Base-by-base conservation (phyloP, 2,888 invertebrate genomes). In the Caenorhabditis panamensis region DNA sequence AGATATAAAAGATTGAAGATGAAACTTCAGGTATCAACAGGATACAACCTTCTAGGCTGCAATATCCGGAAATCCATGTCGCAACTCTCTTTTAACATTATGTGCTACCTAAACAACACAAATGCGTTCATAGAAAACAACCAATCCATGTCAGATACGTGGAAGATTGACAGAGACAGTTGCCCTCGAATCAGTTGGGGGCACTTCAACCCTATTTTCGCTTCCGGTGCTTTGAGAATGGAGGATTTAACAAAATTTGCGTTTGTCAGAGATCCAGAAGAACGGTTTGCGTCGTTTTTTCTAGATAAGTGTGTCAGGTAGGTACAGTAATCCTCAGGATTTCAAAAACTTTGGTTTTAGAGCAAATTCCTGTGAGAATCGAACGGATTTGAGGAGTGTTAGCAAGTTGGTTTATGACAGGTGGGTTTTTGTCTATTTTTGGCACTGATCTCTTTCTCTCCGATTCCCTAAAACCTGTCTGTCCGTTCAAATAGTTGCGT, bases 231-330 rank as follows among this genome's bases (percentile, higher is more conserved):
- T 1, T 22, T 41, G 56, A 44, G 22, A 53, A 44, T 47, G 31
- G 18, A n/a, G 0, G 20, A 75, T 11, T 18, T 66, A 13, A 64
- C 69, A 3, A 63, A 64, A 36, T 63, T 78, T 28, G 77, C 77
- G 11, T 78, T 78, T 36, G 26, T 78, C 18, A 49, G 78, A 20
- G 16, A 78, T 54, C 78, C 78, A 53, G 59, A 54, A 18, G 64
- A 71, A 4, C 11, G 78, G 66, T 78, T 78, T 44, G 63, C 58
- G 5, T 78, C 78, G 18, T 71, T 78, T 61, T 78, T 44, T 36
- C n/a, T 78, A 31, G 71, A 78, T 53, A 78, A 78, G 22, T 78
- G 78, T 41, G 6, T 66, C 36, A 51, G 54, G 78, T 78, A 31
- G 31, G 24, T 18, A 18, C 28, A 26, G 16, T 36, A 11, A 5